Base-by-base conservation (phyloP, 53 echinoderm and acorn worm species). In the Mesocentrotus franciscanus region DNA sequence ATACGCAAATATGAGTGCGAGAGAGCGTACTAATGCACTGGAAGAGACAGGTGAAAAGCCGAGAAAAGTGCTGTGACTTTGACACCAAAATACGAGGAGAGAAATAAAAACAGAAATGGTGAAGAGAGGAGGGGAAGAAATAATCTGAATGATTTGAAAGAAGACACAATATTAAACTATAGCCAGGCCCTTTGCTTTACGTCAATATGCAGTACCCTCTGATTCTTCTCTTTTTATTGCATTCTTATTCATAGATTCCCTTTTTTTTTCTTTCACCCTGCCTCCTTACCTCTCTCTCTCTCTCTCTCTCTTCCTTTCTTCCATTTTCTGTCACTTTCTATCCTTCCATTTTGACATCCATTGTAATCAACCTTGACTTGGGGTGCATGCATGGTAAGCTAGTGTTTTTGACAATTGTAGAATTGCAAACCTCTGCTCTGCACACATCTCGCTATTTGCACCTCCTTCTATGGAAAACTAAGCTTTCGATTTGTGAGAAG, bases 11-110 rank as follows among this genome's bases (percentile, higher is more conserved):
- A 57, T 7, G 56, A 55, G 85, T 84, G 39, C 84, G 10, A 36
- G 84, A 35, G 84, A 13, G 39, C 36, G 84, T 8, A 84, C 78
- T 12, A 27, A 78, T 78, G 78, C 78, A 83, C 14, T 49, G 84
- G 36, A 35, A 20, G 34, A 34, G 39, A 36, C 17, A 22, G 85
- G 49, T 24, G 56, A 85, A 85, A 56, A 57, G 24, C n/a, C 24
- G 22, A 57, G 57, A 85, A 85, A 85, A 85, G 85, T 85, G 56
- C 85, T 85, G 85, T 85, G 85, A 85, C 85, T 85, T 57, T 85
- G 57, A 85, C 85, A 57, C 55, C 85, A 35, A 36, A 36, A 84
- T 26, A 85, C n/a, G 55, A 56, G 85, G 56, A 49, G 26, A 7
- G 85, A 55, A 55, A 85, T 1, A 1, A 85, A 26, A 85, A 85